Evolutionary conservation across 2,888 invertebrate genomes (phyloP).

Genomic region (Hirtodrosophila histrioides): DNA sequence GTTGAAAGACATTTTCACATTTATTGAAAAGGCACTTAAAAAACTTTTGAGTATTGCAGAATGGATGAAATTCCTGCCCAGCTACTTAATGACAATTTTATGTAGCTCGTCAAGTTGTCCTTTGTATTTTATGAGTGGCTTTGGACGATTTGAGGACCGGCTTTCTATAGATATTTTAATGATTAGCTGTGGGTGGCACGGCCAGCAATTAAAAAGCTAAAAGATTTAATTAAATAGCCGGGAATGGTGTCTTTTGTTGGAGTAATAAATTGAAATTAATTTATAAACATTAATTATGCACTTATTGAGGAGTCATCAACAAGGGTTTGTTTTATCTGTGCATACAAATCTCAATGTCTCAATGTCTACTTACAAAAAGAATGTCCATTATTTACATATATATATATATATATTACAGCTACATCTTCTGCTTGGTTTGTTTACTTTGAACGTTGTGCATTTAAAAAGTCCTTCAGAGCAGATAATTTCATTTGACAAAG

Average conservation of each 20-base stretch:
- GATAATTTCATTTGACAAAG: too few relatives aligned
- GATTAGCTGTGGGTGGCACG: slow-evolving; percentile 44
- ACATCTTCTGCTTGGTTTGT: too few relatives aligned
- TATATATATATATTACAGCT: too few relatives aligned
- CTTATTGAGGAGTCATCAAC: slow-evolving; percentile 14
- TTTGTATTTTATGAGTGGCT: slow-evolving; percentile 53
- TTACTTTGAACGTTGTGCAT: too few relatives aligned
- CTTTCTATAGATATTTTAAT: slow-evolving; percentile 50
- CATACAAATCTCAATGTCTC: too few relatives aligned
- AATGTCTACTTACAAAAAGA: too few relatives aligned
- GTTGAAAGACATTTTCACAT: slow-evolving; percentile 39
- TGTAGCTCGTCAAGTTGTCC: slow-evolving; percentile 66
- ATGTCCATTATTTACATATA: too few relatives aligned
- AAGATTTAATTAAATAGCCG: slow-evolving; percentile 64
- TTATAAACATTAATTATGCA: slow-evolving; percentile 18
- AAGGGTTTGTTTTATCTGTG: slow-evolving; percentile 1
- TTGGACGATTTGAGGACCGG: slow-evolving; percentile 8
- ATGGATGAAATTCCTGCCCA: slow-evolving; percentile 9
- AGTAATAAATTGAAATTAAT: slow-evolving; percentile 52
- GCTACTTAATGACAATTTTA: slow-evolving; percentile 71
- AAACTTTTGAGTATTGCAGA: slow-evolving; percentile 40
- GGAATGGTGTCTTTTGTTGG: slow-evolving; percentile 37
- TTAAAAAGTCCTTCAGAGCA: too few relatives aligned
- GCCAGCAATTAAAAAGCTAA: slow-evolving; percentile 56
- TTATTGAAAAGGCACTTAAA: slow-evolving; percentile 53